Evolutionary conservation across 2,888 invertebrate genomes (phyloP).

Genomic region (Drosophila multiciliata): DNA sequence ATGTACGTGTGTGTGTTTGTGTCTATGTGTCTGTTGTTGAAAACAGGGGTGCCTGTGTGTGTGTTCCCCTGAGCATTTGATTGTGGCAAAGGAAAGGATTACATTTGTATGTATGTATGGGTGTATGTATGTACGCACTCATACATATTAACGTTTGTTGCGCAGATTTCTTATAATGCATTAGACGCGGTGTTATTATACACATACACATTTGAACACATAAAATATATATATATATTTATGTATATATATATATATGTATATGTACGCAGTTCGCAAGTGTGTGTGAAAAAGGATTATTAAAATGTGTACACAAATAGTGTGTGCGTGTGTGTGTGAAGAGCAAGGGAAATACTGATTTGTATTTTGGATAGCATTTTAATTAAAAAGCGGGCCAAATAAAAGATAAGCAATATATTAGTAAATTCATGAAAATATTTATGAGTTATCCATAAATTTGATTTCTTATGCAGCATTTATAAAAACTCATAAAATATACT

Average conservation of each 20-base stretch:
- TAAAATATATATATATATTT: neutral
- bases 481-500: neutral
- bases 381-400: constrained; percentile 12
- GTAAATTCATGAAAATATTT: neutral
- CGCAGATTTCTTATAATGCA: constrained; percentile 22
- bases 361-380: constrained; percentile 4
- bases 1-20: constrained; percentile 5
- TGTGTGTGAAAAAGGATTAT: constrained; percentile 11
- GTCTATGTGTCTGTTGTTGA: constrained; percentile 9
- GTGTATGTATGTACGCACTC: constrained; percentile 9
- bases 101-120: constrained; percentile 10
- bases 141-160: constrained; percentile 27
- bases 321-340: neutral
- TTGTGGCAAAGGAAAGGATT: constrained; percentile 29
- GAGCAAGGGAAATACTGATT: neutral
- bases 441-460: neutral
- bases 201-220: neutral
- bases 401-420: constrained; percentile 7
- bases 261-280: constrained; percentile 10
- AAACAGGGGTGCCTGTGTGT: constrained; percentile 31
- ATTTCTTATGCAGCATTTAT: neutral
- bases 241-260: no score
- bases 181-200: constrained; percentile 8
- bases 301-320: constrained; percentile 10
- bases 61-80: constrained; percentile 17